Evolutionary conservation across 2,113 vertebrate genomes (phyloP), one percentile per base, ranked within the genome.

Genomic region (Nerophis ophidion): DNA sequence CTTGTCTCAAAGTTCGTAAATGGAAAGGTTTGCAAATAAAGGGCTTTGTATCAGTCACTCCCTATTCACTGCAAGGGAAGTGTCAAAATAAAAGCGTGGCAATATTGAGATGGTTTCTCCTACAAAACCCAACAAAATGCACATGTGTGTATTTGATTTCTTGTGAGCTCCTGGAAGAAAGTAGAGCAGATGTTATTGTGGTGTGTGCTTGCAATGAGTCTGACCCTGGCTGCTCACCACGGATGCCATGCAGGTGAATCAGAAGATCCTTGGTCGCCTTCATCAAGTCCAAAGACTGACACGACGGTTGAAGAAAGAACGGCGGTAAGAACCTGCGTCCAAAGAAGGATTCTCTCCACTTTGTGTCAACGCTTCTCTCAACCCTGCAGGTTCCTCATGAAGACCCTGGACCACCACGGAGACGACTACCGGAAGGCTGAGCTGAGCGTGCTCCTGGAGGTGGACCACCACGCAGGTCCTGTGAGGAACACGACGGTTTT

Each of bases 231-330:
- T 53, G 46, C 11, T 62, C 19, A 65, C 11, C 3, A 26, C 5
- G 38, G 38, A 13, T 57, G 10, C 34, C 17, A 26, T 48, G 1
- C 65, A 96, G 94, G 93, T 96, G 35, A 96, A 95, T 11, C 93
- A 94, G 72, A 89, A 90, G 65, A 90, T 93, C 61, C 75, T 96
- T 10, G 90, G 91, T 69, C 90, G 94, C 36, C 92, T 96, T 51
- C 93, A 95, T 45, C 92, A 93, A 57, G 91, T 95, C 1, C 92
- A 93, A 61, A 92, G 91, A 83, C 89, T 95, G 56, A 93, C 92
- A 0, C 87, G 92, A 3, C 87, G 89, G 11, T 60, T 94, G 12
- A 93, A 93, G 78, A 93, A 94, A 71, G 93, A 96, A 68, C 86
- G 94, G 57, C 87, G 92, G 94, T 93, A 85, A 8, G n/a, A 51